phyloP scores from a whole-genome alignment of 2,797 vertebrate genomes.

The Eptatretus atami region DNA sequence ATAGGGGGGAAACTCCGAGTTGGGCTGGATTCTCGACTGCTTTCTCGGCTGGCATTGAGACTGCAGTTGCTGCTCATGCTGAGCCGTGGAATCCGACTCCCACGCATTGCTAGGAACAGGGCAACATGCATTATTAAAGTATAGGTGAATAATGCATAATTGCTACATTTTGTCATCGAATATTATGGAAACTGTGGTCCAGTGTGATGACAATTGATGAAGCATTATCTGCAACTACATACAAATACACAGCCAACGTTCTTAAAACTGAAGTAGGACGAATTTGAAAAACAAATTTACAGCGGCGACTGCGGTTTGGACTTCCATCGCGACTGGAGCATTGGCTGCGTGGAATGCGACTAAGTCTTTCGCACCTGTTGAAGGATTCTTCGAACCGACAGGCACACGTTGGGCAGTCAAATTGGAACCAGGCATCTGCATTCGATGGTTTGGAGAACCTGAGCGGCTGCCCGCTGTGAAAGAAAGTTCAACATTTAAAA shows the following conservation, averaged over 20 bases:
- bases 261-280: too few species aligned
- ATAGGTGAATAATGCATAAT: too few species aligned
- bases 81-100: slow-evolving; percentile 89
- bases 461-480: too few species aligned
- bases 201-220: too few species aligned
- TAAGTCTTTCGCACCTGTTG: background rate
- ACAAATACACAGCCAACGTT: too few species aligned
- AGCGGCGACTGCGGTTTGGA: background rate
- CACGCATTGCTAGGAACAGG: slow-evolving; percentile 32
- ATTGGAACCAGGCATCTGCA: too few species aligned
- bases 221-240: too few species aligned
- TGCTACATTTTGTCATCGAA: too few species aligned
- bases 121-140: too few species aligned
- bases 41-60: slow-evolving; percentile 87
- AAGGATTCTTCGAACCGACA: background rate
- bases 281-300: background rate
- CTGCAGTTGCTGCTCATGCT: slow-evolving; percentile 99
- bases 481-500: too few species aligned
- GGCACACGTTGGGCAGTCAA: background rate
- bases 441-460: too few species aligned
- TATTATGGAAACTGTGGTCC: too few species aligned
- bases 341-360: background rate
- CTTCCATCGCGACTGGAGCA: background rate
- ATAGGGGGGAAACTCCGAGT: slow-evolving; percentile 68
- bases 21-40: slow-evolving; percentile 90